Evolutionary conservation across 2,797 vertebrate species (phyloP), one percentile per base, ranked within the genome.

Genomic region (Silurus lanzhouensis): DNA sequence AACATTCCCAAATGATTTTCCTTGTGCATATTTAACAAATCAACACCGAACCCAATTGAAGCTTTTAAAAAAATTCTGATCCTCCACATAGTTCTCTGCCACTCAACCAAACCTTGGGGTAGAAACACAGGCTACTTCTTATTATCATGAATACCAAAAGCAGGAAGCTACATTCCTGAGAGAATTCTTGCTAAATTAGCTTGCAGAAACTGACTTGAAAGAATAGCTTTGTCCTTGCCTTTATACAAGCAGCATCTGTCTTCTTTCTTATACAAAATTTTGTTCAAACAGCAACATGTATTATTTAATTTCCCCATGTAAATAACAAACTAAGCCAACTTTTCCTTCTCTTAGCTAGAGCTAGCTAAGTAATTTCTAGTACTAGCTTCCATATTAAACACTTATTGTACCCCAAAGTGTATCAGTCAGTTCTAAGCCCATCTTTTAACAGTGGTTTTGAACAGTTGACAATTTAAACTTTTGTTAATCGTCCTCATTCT

Each of bases 111-210:
- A 60, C 6, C 58, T 68, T 22, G 68, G n/a, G 25, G 63, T 81
- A 63, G 81, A 81, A 88, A 70, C 67, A 77, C 20, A 9, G 70
- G 46, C 64, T 81, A 68, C 19, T 31, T 31, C 57, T 60, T 27
- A 77, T 60, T 77, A 77, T 17, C 27, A 31, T 22, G 75, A 31
- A 77, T 38, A 5, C 52, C 19, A 38, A 77, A 58, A 76, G 13
- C 72, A 75, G 14, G n/a, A 60, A 13, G 55, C 55, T 77, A 22
- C 27, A 77, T 60, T 77, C 57, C 75, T 60, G 27, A 38, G 57
- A 77, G 57, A 25, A 20, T 58, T 60, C 27, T 77, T 38, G 25
- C 55, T 25, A 77, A 77, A 77, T 38, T 31, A 77, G 5, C 74
- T 57, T 76, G 55, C 3, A 3, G 25, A 58, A 76, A 58, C 25